Evolutionary conservation across 2,113 vertebrate species (phyloP), one percentile per base, ranked within the genome.

Genomic region (Chaetorhynchus papuensis): DNA sequence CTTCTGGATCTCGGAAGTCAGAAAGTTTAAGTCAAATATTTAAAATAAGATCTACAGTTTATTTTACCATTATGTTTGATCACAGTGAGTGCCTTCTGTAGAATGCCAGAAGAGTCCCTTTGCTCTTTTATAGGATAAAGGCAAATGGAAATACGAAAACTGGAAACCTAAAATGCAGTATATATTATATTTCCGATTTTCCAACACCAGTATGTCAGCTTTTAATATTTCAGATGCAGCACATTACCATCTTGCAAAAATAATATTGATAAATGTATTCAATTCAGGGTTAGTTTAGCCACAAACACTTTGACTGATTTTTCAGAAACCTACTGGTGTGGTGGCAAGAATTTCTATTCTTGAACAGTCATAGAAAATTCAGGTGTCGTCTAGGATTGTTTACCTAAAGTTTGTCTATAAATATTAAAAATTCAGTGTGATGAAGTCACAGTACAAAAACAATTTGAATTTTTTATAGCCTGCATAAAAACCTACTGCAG

Each of bases 391-490:
- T 26, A 2, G 49, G 8, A 65, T 11, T 81, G 13, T 78, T 83
- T 75, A 39, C 45, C 66, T 86, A 18, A 79, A 54, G 37, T 39
- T 77, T 86, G 23, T 76, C 59, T 83, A 3, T 47, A 66, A 59
- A 39, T 70, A 68, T 95, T 80, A 94, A 93, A 75, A 60, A 93
- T 79, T 75, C 27, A 82, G 17, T 44, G 26, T 39, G 45, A 35
- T 84, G 66, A 76, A 84, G 45, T 76, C 66, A 92, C 22, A 53
- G 70, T 61, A 49, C 45, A 87, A 78, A 91, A 60, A 26, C 26
- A 50, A 33, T 91, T 68, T 90, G 30, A 75, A 84, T 95, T 84
- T 95, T 94, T 92, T 93, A 90, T 83, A 79, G 41, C 39, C 28
- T 84, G 33, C 23, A 27, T 63, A 53, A 90, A 78, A 61, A 5